A percentile compares a stretch with the other conserved stretches of the same genome.
phyloP scores from a whole-genome alignment of 1,140 invertebrate species.

The Zaprionus camerounensis region DNA sequence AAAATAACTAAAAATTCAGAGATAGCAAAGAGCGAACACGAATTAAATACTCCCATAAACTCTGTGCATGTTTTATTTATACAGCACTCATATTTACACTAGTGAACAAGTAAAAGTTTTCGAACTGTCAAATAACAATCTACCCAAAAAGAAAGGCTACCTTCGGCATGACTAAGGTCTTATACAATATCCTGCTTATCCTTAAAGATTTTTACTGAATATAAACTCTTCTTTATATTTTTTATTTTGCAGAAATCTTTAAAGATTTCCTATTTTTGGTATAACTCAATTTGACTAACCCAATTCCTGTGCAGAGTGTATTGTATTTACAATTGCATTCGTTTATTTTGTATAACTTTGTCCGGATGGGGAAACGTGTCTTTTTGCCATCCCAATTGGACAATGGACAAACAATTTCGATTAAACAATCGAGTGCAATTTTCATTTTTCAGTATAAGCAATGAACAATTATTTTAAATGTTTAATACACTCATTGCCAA shows the following conservation, averaged over 20 bases:
- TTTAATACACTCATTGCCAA: constrained; percentile 4
- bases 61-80: not conserved
- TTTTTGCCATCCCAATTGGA: constrained; percentile 35
- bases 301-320: constrained; percentile 1
- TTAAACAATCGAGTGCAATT: constrained; percentile 43
- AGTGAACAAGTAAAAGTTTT: not conserved
- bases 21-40: not conserved
- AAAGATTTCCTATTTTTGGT: too few relatives aligned
- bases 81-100: not conserved
- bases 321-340: constrained; percentile 34
- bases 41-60: not conserved
- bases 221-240: too few relatives aligned
- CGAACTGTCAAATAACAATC: not conserved
- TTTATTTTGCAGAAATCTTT: too few relatives aligned
- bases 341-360: constrained; percentile 19
- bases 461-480: constrained; percentile 18
- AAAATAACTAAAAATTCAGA: not conserved
- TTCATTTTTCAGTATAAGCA: constrained; percentile 35
- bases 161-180: too few relatives aligned
- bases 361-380: constrained; percentile 30
- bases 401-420: not conserved
- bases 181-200: too few relatives aligned
- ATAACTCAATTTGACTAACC: too few relatives aligned
- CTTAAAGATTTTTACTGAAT: too few relatives aligned
- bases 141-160: too few relatives aligned